Evolutionary conservation across 2,113 vertebrate genomes (phyloP), one percentile per base, ranked within the genome.

Genomic region (Galeopterus variegatus): DNA sequence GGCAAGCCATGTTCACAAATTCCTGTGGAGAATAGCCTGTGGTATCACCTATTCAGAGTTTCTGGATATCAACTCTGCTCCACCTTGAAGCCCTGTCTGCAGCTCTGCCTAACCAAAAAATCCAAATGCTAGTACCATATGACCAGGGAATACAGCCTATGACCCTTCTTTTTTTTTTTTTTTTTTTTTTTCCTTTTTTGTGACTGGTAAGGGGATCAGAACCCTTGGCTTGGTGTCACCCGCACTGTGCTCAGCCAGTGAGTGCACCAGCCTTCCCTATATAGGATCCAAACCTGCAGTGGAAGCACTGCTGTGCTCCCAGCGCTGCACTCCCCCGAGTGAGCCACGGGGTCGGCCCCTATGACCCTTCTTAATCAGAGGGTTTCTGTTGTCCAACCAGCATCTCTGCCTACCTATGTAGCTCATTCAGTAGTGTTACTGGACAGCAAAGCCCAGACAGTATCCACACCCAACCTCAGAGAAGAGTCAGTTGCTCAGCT

Each of bases 1-100:
- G 15, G n/a, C 24, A 3, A 81, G n/a, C 8, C 24, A 54, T 9
- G 23, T 28, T n/a, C 54, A 18, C 6, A 3, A 1, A 1, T 24
- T 8, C 24, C 33, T 41, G 24, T 26, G 36, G 21, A 81, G 23
- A n/a, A 11, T 6, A 24, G 6, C 15, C 12, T 58, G 21, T 60
- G 54, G 23, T 13, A 17, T 6, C 24, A 48, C 56, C 8, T 2
- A 41, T 17, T 23, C 56, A 60, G 56, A 58, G 79, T 8, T 28
- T 12, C 13, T n/a, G 14, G 41, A 36, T 14, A 36, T 12, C 5
- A 21, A 15, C 8, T 28, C n/a, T 21, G 12, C 14, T n/a, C n/a
- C 15, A 81, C 8, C 15, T 62, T 9, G 64, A 5, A 77, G 75
- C 18, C 50, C 31, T 52, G 15, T 10, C 8, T 41, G 10, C 24